Conservation (phyloP, 2,888 invertebrate species). For the Zele albiditarsus region DNA sequence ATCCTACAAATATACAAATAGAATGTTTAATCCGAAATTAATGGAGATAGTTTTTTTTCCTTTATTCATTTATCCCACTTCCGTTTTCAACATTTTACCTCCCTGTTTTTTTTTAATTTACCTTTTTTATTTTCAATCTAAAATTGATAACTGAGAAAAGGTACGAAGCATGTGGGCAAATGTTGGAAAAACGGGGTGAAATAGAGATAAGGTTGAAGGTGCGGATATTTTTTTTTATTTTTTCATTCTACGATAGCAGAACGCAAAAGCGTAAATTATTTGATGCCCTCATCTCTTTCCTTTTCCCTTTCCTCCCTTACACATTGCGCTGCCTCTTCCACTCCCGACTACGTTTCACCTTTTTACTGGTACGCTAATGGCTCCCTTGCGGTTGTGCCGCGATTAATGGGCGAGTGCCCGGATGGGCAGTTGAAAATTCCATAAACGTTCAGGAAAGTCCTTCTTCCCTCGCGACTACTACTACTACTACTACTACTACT, state of each 20-base stretch:
- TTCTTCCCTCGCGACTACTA: slow-evolving; percentile 1
- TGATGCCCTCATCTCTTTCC: slow-evolving; percentile 48
- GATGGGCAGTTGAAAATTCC: slow-evolving; percentile 49
- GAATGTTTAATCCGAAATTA: slow-evolving; percentile 36
- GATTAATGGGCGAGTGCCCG: slow-evolving; percentile 60
- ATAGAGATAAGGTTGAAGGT: slow-evolving; percentile 16
- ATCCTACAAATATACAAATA: neutral
- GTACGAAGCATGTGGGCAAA: neutral
- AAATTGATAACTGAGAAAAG: neutral
- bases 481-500: neutral
- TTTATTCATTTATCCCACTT: neutral
- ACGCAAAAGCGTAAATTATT: slow-evolving; percentile 61
- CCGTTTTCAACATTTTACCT: neutral
- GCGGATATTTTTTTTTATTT: slow-evolving; percentile 13
- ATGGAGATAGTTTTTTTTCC: slow-evolving; percentile 22
- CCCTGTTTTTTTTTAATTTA: neutral
- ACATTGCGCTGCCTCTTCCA: too few relatives aligned
- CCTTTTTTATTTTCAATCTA: neutral
- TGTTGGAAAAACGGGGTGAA: neutral
- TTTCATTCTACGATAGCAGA: slow-evolving; percentile 17
- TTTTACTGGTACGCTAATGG: slow-evolving; percentile 60
- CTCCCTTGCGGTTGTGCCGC: slow-evolving; percentile 50
- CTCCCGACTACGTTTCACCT: slow-evolving; percentile 7
- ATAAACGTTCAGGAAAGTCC: slow-evolving; percentile 50
- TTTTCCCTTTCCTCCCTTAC: neutral